These are phyloP conservation scores for Ailuropoda melanoleuca DNA, from an alignment of 2,113 vertebrate species.

Conservation along the genomic window DNA sequence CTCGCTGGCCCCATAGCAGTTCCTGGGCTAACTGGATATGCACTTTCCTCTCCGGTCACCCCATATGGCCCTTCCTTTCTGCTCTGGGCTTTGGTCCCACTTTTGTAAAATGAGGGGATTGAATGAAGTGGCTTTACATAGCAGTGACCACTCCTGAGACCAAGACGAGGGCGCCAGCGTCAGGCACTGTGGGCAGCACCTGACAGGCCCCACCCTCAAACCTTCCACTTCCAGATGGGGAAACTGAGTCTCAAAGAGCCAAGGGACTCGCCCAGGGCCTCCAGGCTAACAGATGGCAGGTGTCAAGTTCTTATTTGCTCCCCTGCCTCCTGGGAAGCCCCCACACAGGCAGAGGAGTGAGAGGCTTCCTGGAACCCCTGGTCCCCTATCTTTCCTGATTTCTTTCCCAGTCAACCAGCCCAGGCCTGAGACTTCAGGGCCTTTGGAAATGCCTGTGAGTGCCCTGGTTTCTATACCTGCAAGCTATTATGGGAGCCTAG, in stretches of 20 bases:
- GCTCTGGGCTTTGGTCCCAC: background rate
- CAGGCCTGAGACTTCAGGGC: background rate
- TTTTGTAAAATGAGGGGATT: background rate
- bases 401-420: background rate
- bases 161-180: background rate
- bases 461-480: background rate
- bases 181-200: background rate
- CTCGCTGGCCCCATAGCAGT: background rate
- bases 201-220: fast-evolving
- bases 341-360: background rate
- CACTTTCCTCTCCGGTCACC: background rate
- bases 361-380: slow-evolving; percentile 12
- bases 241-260: background rate
- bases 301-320: background rate
- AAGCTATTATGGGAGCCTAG: slow-evolving; percentile 50
- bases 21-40: background rate
- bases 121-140: background rate
- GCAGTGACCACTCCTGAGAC: background rate
- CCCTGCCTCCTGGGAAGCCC: background rate
- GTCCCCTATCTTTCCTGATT: slow-evolving; percentile 53
- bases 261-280: fast-evolving
- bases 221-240: background rate
- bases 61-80: fast-evolving
- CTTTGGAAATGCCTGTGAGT: slow-evolving; percentile 9
- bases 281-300: background rate